These are phyloP conservation scores for Pantherophis vulpinus DNA, from an alignment of 2,797 vertebrate species.

Conservation along the genomic window DNA sequence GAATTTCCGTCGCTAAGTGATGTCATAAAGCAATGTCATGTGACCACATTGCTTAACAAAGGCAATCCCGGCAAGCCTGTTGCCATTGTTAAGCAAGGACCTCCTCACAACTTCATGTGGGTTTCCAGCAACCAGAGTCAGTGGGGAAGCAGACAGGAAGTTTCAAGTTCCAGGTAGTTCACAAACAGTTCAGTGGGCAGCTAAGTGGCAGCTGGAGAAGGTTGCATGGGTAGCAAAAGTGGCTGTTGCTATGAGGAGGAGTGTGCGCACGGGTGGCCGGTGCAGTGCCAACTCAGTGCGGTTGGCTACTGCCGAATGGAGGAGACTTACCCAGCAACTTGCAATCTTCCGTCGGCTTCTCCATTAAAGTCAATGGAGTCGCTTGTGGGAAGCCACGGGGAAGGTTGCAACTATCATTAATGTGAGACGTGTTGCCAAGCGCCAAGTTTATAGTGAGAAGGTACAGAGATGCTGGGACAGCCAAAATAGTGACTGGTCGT, in stretches of 20 bases:
- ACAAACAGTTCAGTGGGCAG: neutral
- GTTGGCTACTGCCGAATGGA: neutral
- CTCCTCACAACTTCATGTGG: neutral
- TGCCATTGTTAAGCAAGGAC: neutral
- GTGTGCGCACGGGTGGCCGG: accelerated
- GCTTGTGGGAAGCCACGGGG: neutral
- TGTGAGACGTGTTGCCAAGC: neutral
- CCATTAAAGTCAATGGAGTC: neutral
- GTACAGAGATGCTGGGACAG: neutral
- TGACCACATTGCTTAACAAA: neutral
- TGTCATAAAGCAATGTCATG: neutral
- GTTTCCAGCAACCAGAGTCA: neutral
- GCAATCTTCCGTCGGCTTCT: neutral
- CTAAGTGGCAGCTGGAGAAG: neutral
- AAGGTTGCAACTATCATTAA: neutral
- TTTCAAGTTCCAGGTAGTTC: neutral
- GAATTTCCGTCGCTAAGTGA: neutral
- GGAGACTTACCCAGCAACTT: neutral
- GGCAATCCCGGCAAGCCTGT: neutral
- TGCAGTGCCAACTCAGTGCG: neutral
- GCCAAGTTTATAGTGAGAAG: neutral
- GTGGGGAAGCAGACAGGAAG: neutral
- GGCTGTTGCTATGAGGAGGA: neutral
- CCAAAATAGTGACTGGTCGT: neutral
- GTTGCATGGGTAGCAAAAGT: neutral